Evolutionary conservation across 2,888 invertebrate species (phyloP).

Genomic region (Protodeltote pygarga): DNA sequence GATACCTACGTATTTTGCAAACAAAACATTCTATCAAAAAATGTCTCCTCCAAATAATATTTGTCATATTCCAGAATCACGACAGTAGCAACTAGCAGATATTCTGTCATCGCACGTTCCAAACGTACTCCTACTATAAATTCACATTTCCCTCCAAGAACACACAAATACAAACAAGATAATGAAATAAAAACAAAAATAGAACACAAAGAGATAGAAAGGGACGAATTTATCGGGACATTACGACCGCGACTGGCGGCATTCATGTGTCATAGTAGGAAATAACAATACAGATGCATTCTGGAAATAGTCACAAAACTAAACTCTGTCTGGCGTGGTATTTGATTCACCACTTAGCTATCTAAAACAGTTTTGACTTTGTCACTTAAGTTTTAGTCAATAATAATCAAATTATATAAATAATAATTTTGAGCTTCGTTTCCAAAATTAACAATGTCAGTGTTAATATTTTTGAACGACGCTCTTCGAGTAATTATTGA

Average conservation of each 20-base stretch:
- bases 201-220: constrained; percentile 48
- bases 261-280: constrained; percentile 55
- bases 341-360: constrained; percentile 28
- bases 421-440: not conserved
- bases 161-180: constrained; percentile 55
- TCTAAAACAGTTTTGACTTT: constrained; percentile 5
- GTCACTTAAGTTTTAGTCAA: not conserved
- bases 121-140: constrained; percentile 22
- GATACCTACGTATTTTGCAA: too few relatives aligned
- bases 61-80: constrained; percentile 2
- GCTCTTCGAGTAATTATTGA: too few relatives aligned
- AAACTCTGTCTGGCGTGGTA: constrained; percentile 15
- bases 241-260: constrained; percentile 50
- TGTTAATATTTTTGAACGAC: too few relatives aligned
- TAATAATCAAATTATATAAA: not conserved
- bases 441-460: too few relatives aligned
- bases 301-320: constrained; percentile 29
- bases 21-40: too few relatives aligned
- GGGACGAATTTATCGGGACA: constrained; percentile 62
- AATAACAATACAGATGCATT: constrained; percentile 41
- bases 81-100: constrained; percentile 6
- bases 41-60: too few relatives aligned
- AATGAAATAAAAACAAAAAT: constrained; percentile 54
- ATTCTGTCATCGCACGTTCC: constrained; percentile 7
- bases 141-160: constrained; percentile 44